Evolutionary conservation across 2,888 invertebrate species (phyloP).

Genomic region (Eubasilissa splendida): DNA sequence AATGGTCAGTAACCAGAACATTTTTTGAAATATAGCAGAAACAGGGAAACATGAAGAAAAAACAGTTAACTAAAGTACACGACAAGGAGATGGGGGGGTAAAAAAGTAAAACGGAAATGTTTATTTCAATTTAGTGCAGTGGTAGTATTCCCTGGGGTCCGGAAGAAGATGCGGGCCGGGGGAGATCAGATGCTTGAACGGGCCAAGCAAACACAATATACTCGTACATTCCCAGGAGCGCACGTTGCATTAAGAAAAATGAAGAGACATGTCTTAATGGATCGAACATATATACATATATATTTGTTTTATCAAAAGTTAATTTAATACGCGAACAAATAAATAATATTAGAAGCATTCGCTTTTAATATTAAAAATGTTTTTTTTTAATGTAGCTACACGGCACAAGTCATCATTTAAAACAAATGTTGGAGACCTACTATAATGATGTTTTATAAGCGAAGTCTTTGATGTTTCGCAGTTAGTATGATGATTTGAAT

Average conservation of each 20-base stretch:
- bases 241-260: constrained; percentile 30
- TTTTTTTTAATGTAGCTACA: too few species aligned
- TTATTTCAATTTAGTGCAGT: constrained; percentile 59
- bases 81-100: constrained; percentile 22
- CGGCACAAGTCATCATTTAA: too few species aligned
- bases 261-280: constrained; percentile 14
- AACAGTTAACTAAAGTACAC: not conserved
- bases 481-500: too few species aligned
- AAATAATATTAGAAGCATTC: too few species aligned
- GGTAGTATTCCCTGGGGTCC: constrained; percentile 53
- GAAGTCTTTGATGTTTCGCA: too few species aligned
- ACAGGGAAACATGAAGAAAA: not conserved
- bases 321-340: too few species aligned
- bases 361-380: too few species aligned
- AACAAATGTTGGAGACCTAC: too few species aligned
- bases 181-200: constrained; percentile 41
- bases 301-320: too few species aligned
- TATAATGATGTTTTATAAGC: too few species aligned
- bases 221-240: constrained; percentile 7
- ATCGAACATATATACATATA: not conserved
- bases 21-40: not conserved
- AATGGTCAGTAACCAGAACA: too few species aligned
- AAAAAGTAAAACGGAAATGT: constrained; percentile 58
- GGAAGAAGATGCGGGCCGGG: constrained; percentile 50
- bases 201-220: constrained; percentile 32